Base-by-base conservation (phyloP, 2,888 invertebrate species). In the Drosophila bunnanda region DNA sequence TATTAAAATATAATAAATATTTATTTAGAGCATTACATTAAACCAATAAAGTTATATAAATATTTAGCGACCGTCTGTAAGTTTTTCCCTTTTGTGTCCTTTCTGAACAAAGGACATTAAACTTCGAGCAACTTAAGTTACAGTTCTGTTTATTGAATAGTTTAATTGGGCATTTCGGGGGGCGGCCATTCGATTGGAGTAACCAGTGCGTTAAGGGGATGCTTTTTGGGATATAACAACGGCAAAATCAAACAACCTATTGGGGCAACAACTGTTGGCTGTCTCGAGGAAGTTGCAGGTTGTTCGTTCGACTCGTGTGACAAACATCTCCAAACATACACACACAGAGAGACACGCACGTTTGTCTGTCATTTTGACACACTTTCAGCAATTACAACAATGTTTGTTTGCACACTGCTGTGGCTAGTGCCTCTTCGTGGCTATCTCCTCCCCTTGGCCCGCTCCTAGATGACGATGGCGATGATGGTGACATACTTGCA, bases 331-430 rank as follows among this genome's bases (percentile, higher is more conserved):
- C 64, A 17, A 36, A 10, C 59, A 59, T 30, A 46, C 28, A 53
- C 12, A 4, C 30, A 25, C 36, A 36, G n/a, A n/a, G n/a, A n/a
- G n/a, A n/a, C 39, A 46, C 65, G 34, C 52, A 41, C 36, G 54
- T 72, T 75, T 67, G 71, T 53, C 72, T 77, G 57, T 61, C 72
- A 71, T 78, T 88, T 77, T 82, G 89, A 85, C 88, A 88, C 88
- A 85, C 64, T 88, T 82, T 78, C 61, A 71, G 70, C 76, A 79
- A 75, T 75, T 78, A 76, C 78, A 80, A 82, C 74, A 77, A 82
- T 78, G 76, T 80, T 81, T 82, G 74, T 76, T 75, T 74, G 74
- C 74, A 79, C 77, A 76, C 75, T 72, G 54, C 73, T 76, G 66
- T 56, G 70, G 60, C 58, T 54, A 58, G 55, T 53, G 39, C 41